These are phyloP conservation scores for Anhinga rufa DNA, from an alignment of 2,113 vertebrate genomes.

Conservation along the genomic window DNA sequence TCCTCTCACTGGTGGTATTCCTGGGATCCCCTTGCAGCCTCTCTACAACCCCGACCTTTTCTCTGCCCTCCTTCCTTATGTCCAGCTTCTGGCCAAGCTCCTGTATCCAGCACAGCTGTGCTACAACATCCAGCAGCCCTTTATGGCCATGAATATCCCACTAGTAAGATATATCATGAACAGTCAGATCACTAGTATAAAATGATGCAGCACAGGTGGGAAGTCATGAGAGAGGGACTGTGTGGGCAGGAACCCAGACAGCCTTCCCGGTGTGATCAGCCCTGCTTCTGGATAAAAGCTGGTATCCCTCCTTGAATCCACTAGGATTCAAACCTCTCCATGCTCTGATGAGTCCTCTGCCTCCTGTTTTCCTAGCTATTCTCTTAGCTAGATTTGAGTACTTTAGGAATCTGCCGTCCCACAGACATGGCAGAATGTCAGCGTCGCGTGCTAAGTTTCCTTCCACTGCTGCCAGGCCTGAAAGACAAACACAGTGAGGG, in stretches of 20 bases:
- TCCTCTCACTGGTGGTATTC: not conserved
- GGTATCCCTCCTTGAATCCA: not conserved
- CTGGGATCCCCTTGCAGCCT: not conserved
- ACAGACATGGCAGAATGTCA: constrained; percentile 42
- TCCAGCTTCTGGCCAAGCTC: not conserved
- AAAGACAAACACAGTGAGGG: constrained; percentile 53
- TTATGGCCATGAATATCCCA: not conserved
- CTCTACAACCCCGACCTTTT: not conserved
- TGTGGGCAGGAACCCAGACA: not conserved
- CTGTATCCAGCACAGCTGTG: not conserved
- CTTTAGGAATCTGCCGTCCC: not conserved
- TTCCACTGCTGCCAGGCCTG: constrained; percentile 59
- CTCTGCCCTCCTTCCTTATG: not conserved
- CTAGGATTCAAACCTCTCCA: not conserved
- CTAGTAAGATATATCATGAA: not conserved
- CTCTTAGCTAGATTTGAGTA: constrained; percentile 2
- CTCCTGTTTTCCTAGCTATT: constrained; percentile 19
- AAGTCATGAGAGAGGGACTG: not conserved
- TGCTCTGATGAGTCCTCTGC: not conserved
- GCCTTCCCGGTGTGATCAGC: not conserved
- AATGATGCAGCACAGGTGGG: not conserved
- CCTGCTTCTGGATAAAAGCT: not conserved
- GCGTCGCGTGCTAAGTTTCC: constrained; percentile 62
- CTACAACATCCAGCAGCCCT: not conserved
- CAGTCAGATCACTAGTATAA: not conserved